Base-by-base conservation (phyloP, 2,797 vertebrate genomes). In the Pyrocephalus nanus region DNA sequence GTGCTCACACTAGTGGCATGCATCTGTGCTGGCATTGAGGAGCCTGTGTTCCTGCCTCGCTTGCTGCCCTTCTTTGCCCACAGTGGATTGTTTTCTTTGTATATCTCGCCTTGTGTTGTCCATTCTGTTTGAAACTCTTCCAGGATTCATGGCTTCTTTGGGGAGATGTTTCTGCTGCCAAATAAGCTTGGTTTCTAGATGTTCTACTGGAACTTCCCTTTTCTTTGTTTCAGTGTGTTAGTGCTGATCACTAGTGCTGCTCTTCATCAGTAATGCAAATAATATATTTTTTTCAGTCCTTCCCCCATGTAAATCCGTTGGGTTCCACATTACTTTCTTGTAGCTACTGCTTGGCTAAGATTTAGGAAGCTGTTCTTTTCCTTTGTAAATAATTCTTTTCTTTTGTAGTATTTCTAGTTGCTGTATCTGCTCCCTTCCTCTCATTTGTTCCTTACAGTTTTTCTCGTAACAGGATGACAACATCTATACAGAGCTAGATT, bases 71-170 rank as follows among this genome's bases (percentile, higher is more conserved):
- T 27, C 23, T 51, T 81, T 51, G 38, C 51, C 42, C 7, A 0
- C 1, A 0, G 15, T 40, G 67, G 23, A 0, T 62, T 58, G 6
- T 54, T 86, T 57, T 17, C 36, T 51, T 64, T 2, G 0, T 30
- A 6, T 36, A 1, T 62, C 32, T 65, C 50, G n/a, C 30, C 32
- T 32, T 2, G 1, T 15, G 12, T 85, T 81, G 26, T 58, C 66
- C 38, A 1, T 57, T 64, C 30, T 43, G 21, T 66, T 82, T 75
- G 42, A 66, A 89, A 64, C 36, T 45, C 30, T 69, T 51, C 21
- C 51, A 23, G 55, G 55, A 42, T 76, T 82, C 20, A 0, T 32
- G 18, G 36, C 23, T 54, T 43, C 32, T 73, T 70, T 18, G 34
- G 36, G 58, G 65, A 60, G 22, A 23, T 30, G 15, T 19, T 50